Conservation (phyloP, 2,797 vertebrate genomes). For the Babyrousa celebensis region DNA sequence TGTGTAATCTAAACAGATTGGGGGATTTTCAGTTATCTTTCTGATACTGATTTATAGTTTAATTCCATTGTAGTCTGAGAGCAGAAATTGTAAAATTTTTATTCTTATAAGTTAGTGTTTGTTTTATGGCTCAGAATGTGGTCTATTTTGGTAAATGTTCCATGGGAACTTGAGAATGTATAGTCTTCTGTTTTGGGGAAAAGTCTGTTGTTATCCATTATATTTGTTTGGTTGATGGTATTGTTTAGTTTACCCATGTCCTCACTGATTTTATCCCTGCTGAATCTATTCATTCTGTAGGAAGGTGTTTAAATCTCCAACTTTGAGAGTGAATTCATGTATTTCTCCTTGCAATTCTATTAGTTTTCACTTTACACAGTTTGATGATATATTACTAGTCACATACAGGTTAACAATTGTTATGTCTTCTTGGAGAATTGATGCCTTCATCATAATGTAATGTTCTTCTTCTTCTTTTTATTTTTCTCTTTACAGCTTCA, state of each 20-base stretch:
- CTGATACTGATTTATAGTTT: background rate
- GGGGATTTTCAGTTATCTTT: background rate
- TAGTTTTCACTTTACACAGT: background rate
- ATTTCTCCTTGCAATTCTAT: background rate
- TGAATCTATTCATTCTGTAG: background rate
- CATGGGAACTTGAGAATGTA: background rate
- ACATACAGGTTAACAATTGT: background rate
- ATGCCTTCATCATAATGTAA: background rate
- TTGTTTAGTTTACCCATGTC: too few species aligned
- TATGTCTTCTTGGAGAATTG: background rate
- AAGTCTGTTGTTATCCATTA: too few species aligned
- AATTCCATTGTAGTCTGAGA: background rate
- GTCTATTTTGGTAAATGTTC: background rate
- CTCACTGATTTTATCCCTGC: background rate
- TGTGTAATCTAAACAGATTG: background rate
- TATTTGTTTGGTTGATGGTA: too few species aligned
- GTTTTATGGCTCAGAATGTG: background rate
- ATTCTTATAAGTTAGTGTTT: background rate
- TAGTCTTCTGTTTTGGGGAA: background rate
- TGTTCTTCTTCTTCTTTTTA: background rate
- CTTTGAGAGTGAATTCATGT: background rate
- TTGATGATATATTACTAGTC: background rate
- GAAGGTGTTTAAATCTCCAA: background rate
- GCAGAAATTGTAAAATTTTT: background rate
- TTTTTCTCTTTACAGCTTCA: too few species aligned